Conservation (phyloP, 2,888 invertebrate species). For the Kuschelorhynchus macadamiae region DNA sequence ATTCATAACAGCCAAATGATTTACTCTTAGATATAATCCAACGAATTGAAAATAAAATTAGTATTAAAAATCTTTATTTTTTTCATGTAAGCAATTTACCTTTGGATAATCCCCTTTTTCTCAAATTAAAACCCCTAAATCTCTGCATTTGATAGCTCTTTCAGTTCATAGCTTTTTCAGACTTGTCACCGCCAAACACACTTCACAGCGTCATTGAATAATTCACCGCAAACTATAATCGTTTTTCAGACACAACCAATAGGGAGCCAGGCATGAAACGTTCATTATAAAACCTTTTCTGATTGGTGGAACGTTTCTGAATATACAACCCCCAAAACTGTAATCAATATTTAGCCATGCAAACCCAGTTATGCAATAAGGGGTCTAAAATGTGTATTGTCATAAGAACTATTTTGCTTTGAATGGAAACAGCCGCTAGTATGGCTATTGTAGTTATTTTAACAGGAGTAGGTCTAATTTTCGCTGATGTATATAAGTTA, state of each 20-base stretch:
- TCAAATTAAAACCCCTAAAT: slow-evolving; percentile 38
- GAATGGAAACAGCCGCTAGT: background rate
- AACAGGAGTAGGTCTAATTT: background rate
- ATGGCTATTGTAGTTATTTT: background rate
- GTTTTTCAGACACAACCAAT: slow-evolving; percentile 5
- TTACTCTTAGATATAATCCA: too few species aligned
- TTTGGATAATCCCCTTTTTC: background rate
- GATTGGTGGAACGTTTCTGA: background rate
- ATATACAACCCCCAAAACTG: background rate
- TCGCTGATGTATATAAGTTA: slow-evolving; percentile 16
- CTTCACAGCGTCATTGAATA: slow-evolving; percentile 45
- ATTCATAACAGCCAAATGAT: too few species aligned
- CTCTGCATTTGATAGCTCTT: slow-evolving; percentile 62
- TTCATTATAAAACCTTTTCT: slow-evolving; percentile 10
- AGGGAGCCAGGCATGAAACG: background rate
- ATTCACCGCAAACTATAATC: background rate
- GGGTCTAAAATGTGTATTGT: background rate
- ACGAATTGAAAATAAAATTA: too few species aligned
- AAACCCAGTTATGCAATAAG: background rate
- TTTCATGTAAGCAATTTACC: background rate
- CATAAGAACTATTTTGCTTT: slow-evolving; percentile 9
- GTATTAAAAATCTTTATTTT: too few species aligned
- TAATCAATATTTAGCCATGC: background rate
- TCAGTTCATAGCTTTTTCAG: slow-evolving; percentile 42
- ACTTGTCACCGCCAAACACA: slow-evolving; percentile 59